Conservation (phyloP, 2,797 vertebrate genomes). For the Denticeps clupeoides region DNA sequence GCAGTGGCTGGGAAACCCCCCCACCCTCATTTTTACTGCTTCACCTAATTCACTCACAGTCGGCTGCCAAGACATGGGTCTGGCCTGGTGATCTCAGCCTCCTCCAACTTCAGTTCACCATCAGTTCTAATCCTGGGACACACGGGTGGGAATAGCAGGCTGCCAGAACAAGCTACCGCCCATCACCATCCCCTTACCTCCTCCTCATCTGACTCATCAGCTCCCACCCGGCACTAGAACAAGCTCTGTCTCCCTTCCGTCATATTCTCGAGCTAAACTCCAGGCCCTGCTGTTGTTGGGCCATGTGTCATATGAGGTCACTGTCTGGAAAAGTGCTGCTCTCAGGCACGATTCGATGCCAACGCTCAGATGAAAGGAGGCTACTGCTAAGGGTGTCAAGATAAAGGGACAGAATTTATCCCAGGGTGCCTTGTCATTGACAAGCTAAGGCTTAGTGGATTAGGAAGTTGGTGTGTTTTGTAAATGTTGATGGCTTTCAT, state of each 20-base stretch:
- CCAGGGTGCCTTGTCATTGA: constrained; percentile 5
- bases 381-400: constrained; percentile 10
- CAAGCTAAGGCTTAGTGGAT: constrained; percentile 12
- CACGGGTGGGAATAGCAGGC: too few species aligned
- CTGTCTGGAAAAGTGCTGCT: constrained; percentile 21
- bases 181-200: too few species aligned
- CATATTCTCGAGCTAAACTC: constrained; percentile 11
- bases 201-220: too few species aligned
- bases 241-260: not conserved
- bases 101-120: too few species aligned
- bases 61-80: too few species aligned
- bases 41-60: too few species aligned
- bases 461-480: constrained; percentile 18
- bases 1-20: too few species aligned
- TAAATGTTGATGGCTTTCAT: constrained; percentile 9
- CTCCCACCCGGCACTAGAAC: not conserved
- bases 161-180: too few species aligned
- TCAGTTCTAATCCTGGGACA: too few species aligned
- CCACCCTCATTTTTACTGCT: too few species aligned
- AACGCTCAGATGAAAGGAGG: constrained; percentile 17
- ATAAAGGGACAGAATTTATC: too few species aligned
- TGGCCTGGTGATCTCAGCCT: too few species aligned
- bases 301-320: constrained; percentile 25
- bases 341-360: constrained; percentile 13
- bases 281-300: constrained; percentile 16